Evolutionary conservation across 2,113 vertebrate species (phyloP).

Genomic region (Callocephalon fimbriatum): DNA sequence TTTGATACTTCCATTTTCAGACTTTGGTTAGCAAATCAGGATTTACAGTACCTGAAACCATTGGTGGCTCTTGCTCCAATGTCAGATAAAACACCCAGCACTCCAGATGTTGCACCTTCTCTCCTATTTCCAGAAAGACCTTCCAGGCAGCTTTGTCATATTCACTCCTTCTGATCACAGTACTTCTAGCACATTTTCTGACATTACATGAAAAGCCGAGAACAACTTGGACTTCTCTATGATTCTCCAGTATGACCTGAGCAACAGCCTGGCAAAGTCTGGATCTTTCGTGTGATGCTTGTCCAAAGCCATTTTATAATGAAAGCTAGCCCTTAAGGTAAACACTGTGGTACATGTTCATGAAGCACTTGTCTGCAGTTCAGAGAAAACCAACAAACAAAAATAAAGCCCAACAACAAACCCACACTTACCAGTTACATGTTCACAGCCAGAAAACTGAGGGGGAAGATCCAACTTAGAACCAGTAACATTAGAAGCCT

Average conservation of each 20-base stretch:
- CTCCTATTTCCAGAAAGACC: not conserved
- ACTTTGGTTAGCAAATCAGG: not conserved
- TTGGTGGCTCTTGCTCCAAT: not conserved
- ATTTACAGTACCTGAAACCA: not conserved
- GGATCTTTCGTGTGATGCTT: not conserved
- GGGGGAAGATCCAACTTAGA: constrained; percentile 23
- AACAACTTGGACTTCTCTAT: not conserved
- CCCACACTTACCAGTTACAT: not conserved
- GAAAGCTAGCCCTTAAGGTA: not conserved
- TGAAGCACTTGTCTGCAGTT: constrained; percentile 42
- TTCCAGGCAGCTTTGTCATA: not conserved
- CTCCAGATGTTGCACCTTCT: not conserved
- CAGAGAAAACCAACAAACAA: not conserved
- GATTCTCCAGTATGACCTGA: not conserved
- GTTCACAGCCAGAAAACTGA: constrained; percentile 35
- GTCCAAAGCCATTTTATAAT: not conserved
- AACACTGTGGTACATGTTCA: not conserved
- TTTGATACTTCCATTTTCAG: not conserved
- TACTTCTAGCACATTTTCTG: not conserved
- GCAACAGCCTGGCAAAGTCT: not conserved
- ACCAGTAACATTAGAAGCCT: not conserved
- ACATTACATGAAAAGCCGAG: not conserved
- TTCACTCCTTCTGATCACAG: rapidly evolving
- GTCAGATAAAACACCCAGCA: not conserved
- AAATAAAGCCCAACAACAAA: not conserved